Evolutionary conservation across 1,140 invertebrate genomes (phyloP).

Genomic region (Ruditapes philippinarum): DNA sequence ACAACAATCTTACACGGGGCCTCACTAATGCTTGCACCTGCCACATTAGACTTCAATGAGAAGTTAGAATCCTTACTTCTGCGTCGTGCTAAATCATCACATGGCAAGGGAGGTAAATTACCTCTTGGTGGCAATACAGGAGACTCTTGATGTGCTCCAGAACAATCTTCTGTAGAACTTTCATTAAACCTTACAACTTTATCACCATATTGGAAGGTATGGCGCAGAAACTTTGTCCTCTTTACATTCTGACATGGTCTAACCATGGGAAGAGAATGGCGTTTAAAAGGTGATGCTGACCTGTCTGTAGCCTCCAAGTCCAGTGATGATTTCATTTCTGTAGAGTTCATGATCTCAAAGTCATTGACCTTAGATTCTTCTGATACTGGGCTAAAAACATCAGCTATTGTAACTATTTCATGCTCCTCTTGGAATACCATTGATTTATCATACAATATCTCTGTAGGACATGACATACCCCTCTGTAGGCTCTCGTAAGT

Average conservation of each 20-base stretch:
- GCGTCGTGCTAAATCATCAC: background rate
- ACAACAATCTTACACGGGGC: constrained; percentile 27
- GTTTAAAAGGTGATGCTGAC: background rate
- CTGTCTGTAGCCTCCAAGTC: background rate
- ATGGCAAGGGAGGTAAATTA: background rate
- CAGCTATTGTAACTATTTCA: constrained; percentile 18
- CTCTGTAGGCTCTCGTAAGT: constrained; percentile 4
- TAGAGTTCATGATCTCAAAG: background rate
- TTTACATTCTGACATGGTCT: background rate
- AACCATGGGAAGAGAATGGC: background rate
- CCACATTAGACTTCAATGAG: background rate
- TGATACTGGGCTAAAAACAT: constrained; percentile 18
- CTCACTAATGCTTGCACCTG: background rate
- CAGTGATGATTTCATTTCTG: background rate
- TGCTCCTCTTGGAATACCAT: background rate
- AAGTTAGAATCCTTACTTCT: background rate
- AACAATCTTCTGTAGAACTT: background rate
- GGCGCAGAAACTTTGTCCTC: background rate
- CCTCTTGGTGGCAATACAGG: background rate
- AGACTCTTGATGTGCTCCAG: background rate
- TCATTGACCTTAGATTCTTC: background rate
- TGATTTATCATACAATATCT: background rate
- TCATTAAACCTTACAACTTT: background rate
- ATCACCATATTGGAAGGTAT: background rate
- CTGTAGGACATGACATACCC: constrained; percentile 12